Conservation (phyloP, 2,888 invertebrate species). For the Mesochorus sp. region DNA sequence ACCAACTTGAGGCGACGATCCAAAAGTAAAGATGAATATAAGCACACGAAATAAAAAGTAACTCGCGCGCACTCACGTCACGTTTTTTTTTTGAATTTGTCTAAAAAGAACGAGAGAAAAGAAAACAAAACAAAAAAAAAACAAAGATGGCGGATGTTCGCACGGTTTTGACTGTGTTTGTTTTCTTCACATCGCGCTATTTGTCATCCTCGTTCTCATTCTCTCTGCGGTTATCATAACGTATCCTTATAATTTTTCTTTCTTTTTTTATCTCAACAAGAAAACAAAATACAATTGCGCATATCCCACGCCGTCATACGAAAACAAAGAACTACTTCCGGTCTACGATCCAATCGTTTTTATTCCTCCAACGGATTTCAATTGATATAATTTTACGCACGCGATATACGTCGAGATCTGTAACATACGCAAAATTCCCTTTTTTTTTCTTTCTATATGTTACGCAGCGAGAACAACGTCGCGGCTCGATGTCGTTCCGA, state of each 20-base stretch:
- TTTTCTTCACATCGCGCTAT: conserved; percentile 47
- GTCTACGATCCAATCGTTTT: not conserved
- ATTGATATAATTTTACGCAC: not conserved
- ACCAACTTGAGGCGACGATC: conserved; percentile 29
- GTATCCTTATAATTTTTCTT: conserved; percentile 3
- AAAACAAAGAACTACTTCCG: not conserved
- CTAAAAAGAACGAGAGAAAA: not conserved
- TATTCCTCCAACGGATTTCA: not conserved
- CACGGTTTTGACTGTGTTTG: not conserved
- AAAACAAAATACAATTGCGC: not conserved
- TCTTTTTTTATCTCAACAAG: not conserved
- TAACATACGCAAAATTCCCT: not conserved
- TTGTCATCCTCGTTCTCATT: conserved; percentile 8
- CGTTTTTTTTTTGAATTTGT: not conserved
- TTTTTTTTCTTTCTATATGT: too few relatives aligned
- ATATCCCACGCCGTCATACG: too few relatives aligned
- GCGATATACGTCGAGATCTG: not conserved
- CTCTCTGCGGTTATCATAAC: not conserved
- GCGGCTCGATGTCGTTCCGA: conserved; percentile 74
- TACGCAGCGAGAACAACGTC: conserved; percentile 61
- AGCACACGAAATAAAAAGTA: conserved; percentile 40
- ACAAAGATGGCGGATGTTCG: conserved; percentile 22
- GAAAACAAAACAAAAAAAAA: conserved; percentile 3
- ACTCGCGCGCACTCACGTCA: conserved; percentile 33
- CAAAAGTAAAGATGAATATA: conserved; percentile 1